Conservation (phyloP, 2,888 invertebrate species). For the Onthophagus sagittarius region DNA sequence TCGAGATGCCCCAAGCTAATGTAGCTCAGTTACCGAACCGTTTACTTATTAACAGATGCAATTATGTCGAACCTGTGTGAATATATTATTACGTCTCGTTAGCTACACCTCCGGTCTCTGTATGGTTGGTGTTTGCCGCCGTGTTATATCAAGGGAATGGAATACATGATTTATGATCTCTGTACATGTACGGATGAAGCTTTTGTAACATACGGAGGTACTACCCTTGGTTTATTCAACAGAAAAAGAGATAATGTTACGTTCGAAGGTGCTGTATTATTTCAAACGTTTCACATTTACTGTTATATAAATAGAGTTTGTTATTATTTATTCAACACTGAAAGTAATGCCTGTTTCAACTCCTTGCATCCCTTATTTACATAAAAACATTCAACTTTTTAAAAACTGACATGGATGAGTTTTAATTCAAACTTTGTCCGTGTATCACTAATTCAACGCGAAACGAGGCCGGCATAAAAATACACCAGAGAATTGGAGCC, state of each 20-base stretch:
- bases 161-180: background rate
- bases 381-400: background rate
- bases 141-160: background rate
- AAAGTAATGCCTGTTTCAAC: background rate
- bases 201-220: background rate
- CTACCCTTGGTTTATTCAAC: too few species aligned
- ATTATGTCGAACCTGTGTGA: slow-evolving; percentile 8
- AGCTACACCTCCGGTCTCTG: background rate
- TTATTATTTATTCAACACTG: background rate
- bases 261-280: too few species aligned
- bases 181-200: background rate
- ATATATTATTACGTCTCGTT: slow-evolving; percentile 4
- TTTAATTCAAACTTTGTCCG: background rate
- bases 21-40: background rate
- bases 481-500: background rate
- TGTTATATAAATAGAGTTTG: too few species aligned
- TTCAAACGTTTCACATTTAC: background rate
- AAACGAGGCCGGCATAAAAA: background rate
- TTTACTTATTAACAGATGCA: background rate
- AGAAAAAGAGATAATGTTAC: too few species aligned
- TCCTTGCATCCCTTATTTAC: background rate
- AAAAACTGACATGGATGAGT: background rate
- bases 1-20: background rate
- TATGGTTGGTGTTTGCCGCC: too few species aligned
- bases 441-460: background rate